Evolutionary conservation across 1,140 invertebrate species (phyloP), one percentile per base, ranked within the genome.

Genomic region (Palaemon carinicauda): DNA sequence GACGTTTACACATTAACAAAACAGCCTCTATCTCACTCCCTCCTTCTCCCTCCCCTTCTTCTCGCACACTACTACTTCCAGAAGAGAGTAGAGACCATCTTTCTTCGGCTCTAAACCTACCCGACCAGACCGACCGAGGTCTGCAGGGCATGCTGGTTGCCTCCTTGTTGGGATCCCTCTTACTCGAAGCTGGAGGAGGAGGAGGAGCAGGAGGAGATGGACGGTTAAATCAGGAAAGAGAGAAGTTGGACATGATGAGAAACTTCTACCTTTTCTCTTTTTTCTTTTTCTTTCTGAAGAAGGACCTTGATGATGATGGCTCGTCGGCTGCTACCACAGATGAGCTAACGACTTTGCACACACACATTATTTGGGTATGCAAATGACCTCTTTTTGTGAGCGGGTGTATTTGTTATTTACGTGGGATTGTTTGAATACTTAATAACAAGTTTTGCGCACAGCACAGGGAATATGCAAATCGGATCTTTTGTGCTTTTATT

Each of bases 1-100:
- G 69, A 50, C 83, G 83, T 86, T 86, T 86, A 86, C 77, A 80
- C 83, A 73, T 80, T 79, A 80, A 86, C 83, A 86, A 86, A 86
- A 80, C 77, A 80, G 27, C 51, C 83, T 79, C 60, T 19, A 24
- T 71, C 33, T 24, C 60, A 65, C 41, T 51, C 60, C n/a, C 24
- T 21, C 60, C 50, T 29, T 33, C 19, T 73, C 60, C 56, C 33
- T 60, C 41, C 41, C 41, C 41, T 41, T 41, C 41, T 41, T 41
- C 41, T 41, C 41, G 41, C 41, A 12, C 41, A 41, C 41, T 41
- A 12, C 41, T 41, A 41, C 41, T 41, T 41, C 41, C 41, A 5
- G 41, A 12, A 41, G 41, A 41, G 12, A 5, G 41, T 5, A 41
- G 41, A 41, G 12, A 41, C 41, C 41, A 41, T 41, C 41, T 41